Percentiles rank a stretch among this genome's conserved stretches.
Evolutionary conservation across 1,140 invertebrate genomes (phyloP).

Genomic region (Zaprionus vittiger): DNA sequence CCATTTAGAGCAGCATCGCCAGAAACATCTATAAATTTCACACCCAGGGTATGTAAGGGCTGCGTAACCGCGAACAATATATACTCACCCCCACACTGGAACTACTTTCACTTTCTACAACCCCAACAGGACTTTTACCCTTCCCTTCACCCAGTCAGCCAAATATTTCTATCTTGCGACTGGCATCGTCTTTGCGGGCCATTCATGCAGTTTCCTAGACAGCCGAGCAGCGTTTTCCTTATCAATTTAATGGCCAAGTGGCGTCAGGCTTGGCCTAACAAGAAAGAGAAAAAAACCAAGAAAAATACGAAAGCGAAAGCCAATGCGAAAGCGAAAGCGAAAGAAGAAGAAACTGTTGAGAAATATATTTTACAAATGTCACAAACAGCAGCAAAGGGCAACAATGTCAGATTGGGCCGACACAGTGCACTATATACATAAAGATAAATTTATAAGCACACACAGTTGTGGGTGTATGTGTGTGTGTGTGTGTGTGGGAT

Average conservation of each 20-base stretch:
- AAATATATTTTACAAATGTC: slow-evolving; percentile 63
- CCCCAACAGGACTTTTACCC: background rate
- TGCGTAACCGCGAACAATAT: background rate
- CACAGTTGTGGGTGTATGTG: slow-evolving; percentile 40
- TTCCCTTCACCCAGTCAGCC: background rate
- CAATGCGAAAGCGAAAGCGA: background rate
- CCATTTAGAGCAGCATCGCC: background rate
- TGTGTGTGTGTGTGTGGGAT: background rate
- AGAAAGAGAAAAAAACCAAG: background rate
- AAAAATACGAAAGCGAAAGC: slow-evolving; percentile 1
- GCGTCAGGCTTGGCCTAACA: slow-evolving; percentile 52
- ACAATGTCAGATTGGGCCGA: slow-evolving; percentile 33
- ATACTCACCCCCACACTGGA: background rate
- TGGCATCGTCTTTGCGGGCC: slow-evolving; percentile 53
- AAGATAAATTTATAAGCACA: background rate
- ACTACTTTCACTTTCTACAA: slow-evolving; percentile 28
- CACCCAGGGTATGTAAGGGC: background rate
- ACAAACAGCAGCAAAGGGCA: slow-evolving; percentile 63
- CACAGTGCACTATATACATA: slow-evolving; percentile 62
- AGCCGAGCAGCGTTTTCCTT: slow-evolving; percentile 56
- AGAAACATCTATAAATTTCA: background rate
- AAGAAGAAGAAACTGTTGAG: slow-evolving; percentile 13
- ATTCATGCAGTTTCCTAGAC: slow-evolving; percentile 59
- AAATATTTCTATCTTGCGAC: slow-evolving; percentile 37
- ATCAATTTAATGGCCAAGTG: slow-evolving; percentile 82